Evolutionary conservation across 2,113 vertebrate species (phyloP), one percentile per base, ranked within the genome.

Genomic region (Petrocephalus microphthalmus): DNA sequence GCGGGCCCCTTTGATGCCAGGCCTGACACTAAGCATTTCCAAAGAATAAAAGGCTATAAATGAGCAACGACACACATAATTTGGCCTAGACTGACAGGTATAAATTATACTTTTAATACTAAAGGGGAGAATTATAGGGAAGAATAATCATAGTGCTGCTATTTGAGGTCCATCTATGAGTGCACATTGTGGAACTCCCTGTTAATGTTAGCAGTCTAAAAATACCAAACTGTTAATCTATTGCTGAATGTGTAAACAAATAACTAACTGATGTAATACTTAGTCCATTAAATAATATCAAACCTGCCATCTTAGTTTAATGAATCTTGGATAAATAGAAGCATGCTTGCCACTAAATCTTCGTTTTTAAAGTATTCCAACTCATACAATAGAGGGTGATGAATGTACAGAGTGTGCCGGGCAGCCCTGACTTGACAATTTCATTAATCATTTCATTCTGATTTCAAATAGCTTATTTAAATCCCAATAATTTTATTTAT

Each of bases 401-500:
- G 60, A 78, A 17, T 78, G 33, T 13, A 42, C 6, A 19, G 13
- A 78, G 29, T 42, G 17, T 19, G 29, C 67, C 37, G 33, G 6
- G 33, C 33, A 42, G 29, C 33, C 13, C 33, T 15, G 33, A 78
- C 33, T 33, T 42, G 71, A 78, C 15, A 78, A 19, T 42, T 78
- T 17, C 71, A 78, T 78, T 78, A 33, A 78, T 42, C 71, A 33
- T 42, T 33, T 78, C 71, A 78, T 78, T 78, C 71, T 42, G 71
- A 78, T 78, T 78, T 42, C 13, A 78, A 42, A 78, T 78, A 78
- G 33, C 71, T 78, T 78, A 78, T 78, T 78, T 78, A 78, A 78
- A 37, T 19, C 33, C 15, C 81, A 20, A 45, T 47, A n/a, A 83
- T 47, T 13, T 49, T 85, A 53, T 85, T 85, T 29, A 7, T 20